Evolutionary conservation across 2,888 invertebrate genomes (phyloP), one percentile per base, ranked within the genome.

Genomic region (Brachyptera putata): DNA sequence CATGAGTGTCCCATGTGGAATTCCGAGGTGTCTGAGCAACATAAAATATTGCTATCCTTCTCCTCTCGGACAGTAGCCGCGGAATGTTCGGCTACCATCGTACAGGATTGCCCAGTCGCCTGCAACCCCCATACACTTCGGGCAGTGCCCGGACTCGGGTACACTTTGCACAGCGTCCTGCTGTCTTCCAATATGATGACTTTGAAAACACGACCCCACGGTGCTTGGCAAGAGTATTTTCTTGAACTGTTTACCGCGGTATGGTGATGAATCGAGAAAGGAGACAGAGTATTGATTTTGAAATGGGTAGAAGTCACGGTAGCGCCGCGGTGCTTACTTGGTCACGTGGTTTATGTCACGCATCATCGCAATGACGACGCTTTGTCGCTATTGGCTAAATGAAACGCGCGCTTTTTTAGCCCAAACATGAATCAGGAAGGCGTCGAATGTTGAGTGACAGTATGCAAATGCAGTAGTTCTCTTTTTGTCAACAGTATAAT

Each of bases 71-170:
- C 63, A 25, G 64, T 59, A 22, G 61, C 86, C 67, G 82, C 79
- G 67, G 66, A 64, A 58, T 66, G 67, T 57, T 87, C 87, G 2
- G 86, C 85, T 62, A 85, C 86, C 87, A 88, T 88, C 70, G 85
- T 84, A 78, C 87, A 88, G 67, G 86, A 86, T 30, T 63, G 65
- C 74, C 85, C 85, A 77, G 85, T 86, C 78, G 82, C 81, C 79
- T 86, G 86, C 81, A 89, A 80, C 76, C 89, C 89, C 91, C 91
- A 91, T 74, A 91, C 90, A 77, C 89, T 91, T 75, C 89, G 89
- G 78, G 91, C 91, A 77, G 89, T 87, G 83, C 91, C 91, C 79
- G 90, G 90, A 77, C 89, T 89, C 65, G 91, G 89, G 75, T 86
- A 87, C 77, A 88, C 87, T 78, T 84, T 77, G 67, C 73, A 72